Conservation (phyloP, 2,797 vertebrate genomes). For the Cichlasoma orientale region DNA sequence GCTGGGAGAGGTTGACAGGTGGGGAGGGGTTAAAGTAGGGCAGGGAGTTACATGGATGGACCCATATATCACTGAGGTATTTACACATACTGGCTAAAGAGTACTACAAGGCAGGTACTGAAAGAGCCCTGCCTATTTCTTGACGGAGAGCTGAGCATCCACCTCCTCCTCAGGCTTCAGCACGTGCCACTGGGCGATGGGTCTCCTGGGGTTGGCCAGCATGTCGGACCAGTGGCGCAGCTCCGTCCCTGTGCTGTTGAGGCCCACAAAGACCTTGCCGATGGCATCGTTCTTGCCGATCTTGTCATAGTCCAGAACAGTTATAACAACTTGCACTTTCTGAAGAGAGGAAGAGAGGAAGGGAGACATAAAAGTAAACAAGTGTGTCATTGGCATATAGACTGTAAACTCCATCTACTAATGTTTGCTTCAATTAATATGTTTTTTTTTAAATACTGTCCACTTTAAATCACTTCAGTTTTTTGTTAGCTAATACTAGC, state of each 20-base stretch:
- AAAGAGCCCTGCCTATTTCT: slow-evolving; percentile 93
- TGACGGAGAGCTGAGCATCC: slow-evolving; percentile 93
- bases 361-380: background rate
- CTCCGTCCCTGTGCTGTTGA: slow-evolving; percentile 97
- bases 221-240: slow-evolving; percentile 99
- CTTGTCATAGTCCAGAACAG: slow-evolving; percentile 99
- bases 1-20: slow-evolving; percentile 66
- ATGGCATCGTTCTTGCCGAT: slow-evolving; percentile 99
- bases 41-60: slow-evolving; percentile 87
- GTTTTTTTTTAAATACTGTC: background rate
- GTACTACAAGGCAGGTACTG: slow-evolving; percentile 92
- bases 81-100: slow-evolving; percentile 99
- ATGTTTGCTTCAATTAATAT: background rate
- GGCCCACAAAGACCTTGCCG: slow-evolving; percentile 99
- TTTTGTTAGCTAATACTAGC: background rate
- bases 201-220: slow-evolving; percentile 98
- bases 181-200: slow-evolving; percentile 99
- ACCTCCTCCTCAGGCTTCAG: slow-evolving; percentile 97
- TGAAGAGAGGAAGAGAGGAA: slow-evolving; percentile 64
- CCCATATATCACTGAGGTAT: slow-evolving; percentile 99
- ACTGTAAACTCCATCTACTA: background rate
- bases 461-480: background rate
- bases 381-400: background rate
- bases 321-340: slow-evolving; percentile 99
- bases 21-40: slow-evolving; percentile 35